Percentiles rank a stretch among this genome's conserved stretches.
Evolutionary conservation across 1,140 invertebrate species (phyloP).

Genomic region (Eueides isabella): DNA sequence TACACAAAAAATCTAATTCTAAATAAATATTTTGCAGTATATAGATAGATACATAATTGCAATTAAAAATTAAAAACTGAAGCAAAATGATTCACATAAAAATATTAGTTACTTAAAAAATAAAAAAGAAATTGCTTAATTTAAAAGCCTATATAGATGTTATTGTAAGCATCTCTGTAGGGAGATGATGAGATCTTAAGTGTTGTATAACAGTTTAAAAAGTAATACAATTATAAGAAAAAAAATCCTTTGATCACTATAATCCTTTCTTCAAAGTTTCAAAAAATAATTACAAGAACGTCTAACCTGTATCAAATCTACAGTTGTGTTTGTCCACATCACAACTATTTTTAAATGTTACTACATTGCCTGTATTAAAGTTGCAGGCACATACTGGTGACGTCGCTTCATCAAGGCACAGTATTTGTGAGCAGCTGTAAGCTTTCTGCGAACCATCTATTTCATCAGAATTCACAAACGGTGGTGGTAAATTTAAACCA

Average conservation of each 20-base stretch:
- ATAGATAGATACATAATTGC: no score
- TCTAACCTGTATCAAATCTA: constrained; percentile 53
- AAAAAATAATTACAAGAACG: background rate
- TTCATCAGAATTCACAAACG: constrained; percentile 41
- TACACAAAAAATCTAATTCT: no score
- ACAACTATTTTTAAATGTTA: constrained; percentile 52
- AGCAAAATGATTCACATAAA: no score
- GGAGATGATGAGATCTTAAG: no score
- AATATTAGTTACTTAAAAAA: no score
- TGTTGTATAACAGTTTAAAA: no score
- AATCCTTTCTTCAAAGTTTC: no score
- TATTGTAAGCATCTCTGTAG: no score
- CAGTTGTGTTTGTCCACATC: constrained; percentile 56
- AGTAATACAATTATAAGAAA: background rate
- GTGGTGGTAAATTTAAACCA: constrained; percentile 28
- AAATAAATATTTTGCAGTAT: no score
- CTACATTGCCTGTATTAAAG: constrained; percentile 54
- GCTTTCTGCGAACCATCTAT: constrained; percentile 36
- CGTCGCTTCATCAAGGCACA: constrained; percentile 27
- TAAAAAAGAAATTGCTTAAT: no score
- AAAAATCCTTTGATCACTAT: background rate
- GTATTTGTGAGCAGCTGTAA: constrained; percentile 43
- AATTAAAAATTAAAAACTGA: no score
- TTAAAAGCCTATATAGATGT: no score
- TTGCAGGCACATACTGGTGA: constrained; percentile 54